Conservation (phyloP, 2,113 vertebrate species). For the Poeciliopsis retropinna region DNA sequence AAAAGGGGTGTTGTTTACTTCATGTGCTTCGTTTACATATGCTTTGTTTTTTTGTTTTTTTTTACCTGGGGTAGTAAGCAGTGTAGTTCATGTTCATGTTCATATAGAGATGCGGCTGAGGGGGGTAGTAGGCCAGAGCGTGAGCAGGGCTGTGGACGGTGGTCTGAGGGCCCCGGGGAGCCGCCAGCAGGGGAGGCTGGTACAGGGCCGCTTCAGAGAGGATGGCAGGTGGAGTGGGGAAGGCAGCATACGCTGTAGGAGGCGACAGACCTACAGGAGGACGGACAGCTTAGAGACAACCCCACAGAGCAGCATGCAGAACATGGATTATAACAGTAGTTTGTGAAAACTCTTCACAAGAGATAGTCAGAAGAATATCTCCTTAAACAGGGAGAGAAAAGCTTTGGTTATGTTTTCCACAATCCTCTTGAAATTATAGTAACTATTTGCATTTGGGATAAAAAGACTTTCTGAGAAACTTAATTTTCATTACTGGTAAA, state of each 20-base stretch:
- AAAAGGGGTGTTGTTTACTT: neutral
- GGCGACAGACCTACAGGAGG: conserved; percentile 88
- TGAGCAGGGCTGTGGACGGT: conserved; percentile 78
- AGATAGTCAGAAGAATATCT: neutral
- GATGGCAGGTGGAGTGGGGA: conserved; percentile 85
- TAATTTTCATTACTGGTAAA: neutral
- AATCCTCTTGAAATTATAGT: neutral
- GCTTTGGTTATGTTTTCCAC: neutral
- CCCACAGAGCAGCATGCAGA: neutral
- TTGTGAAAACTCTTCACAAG: neutral
- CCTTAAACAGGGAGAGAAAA: neutral
- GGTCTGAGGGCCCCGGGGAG: conserved; percentile 84
- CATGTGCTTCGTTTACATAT: neutral
- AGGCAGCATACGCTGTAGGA: conserved; percentile 89
- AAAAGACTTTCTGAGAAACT: neutral
- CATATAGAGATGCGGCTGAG: conserved; percentile 89
- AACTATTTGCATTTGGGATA: too few relatives aligned
- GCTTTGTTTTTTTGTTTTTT: too few relatives aligned
- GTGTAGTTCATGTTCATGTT: conserved; percentile 96
- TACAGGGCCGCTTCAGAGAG: conserved; percentile 90
- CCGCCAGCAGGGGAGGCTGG: conserved; percentile 88
- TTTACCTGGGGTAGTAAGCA: conserved; percentile 92
- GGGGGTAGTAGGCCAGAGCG: conserved; percentile 90
- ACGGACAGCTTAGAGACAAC: neutral
- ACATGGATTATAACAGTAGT: neutral